A percentile compares a stretch with the other conserved stretches of the same genome.
phyloP scores from a whole-genome alignment of 1,140 invertebrate species.

The Megalonaias nervosa region DNA sequence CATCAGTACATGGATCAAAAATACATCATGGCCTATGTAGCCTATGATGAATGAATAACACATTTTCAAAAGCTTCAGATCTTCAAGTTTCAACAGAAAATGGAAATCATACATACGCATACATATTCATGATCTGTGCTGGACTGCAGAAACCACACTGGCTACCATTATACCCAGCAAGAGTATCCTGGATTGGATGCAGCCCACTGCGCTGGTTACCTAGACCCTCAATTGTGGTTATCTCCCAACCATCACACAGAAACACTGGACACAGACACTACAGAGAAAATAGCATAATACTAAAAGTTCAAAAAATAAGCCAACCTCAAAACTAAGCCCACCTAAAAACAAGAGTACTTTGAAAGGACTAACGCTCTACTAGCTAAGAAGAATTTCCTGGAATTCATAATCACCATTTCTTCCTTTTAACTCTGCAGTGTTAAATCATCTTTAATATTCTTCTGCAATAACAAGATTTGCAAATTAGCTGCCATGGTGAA shows the following conservation, averaged over 20 bases:
- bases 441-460: no score
- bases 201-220: slow-evolving; percentile 75
- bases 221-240: slow-evolving; percentile 86
- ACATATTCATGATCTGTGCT: slow-evolving; percentile 68
- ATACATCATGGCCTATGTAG: no score
- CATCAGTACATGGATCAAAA: no score
- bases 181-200: slow-evolving; percentile 53
- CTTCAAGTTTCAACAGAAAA: no score
- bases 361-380: neutral
- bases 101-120: slow-evolving; percentile 52
- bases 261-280: slow-evolving; percentile 81
- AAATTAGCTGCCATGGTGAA: no score
- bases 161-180: slow-evolving; percentile 62
- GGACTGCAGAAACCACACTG: slow-evolving; percentile 76
- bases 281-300: slow-evolving; percentile 1
- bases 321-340: neutral
- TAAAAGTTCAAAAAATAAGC: neutral
- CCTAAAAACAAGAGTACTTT: neutral
- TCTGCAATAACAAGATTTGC: no score
- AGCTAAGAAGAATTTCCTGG: neutral
- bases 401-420: neutral
- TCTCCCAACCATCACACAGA: slow-evolving; percentile 81
- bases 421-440: no score
- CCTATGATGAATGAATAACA: no score
- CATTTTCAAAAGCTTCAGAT: no score